Percentiles rank a stretch among this genome's conserved stretches.
Conservation (phyloP, 2,888 invertebrate genomes). For the Pollenia griseotomentosa region DNA sequence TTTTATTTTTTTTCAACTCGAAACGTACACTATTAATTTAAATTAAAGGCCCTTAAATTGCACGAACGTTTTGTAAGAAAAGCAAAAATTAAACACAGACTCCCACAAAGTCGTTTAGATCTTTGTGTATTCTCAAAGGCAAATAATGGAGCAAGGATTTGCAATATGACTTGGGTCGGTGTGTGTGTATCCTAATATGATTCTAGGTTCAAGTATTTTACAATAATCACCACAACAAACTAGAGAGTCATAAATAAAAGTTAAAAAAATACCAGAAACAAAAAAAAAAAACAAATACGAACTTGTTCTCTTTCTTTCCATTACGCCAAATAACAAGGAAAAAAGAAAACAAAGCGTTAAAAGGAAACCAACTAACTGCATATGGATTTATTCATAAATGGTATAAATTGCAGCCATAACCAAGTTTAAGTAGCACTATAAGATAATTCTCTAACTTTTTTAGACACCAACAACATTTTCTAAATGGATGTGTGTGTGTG, state of each 20-base stretch:
- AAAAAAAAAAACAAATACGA: slow-evolving; percentile 4
- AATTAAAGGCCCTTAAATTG: not conserved
- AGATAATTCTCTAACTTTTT: slow-evolving; percentile 28
- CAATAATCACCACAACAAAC: slow-evolving; percentile 64
- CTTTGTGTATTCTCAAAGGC: too few relatives aligned
- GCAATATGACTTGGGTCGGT: not conserved
- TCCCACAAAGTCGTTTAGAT: too few relatives aligned
- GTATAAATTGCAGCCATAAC: slow-evolving; percentile 61
- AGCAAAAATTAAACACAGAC: too few relatives aligned
- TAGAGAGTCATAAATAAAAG: slow-evolving; percentile 63
- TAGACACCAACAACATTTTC: not conserved
- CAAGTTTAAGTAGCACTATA: slow-evolving; percentile 54
- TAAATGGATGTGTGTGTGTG: not conserved
- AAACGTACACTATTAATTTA: not conserved
- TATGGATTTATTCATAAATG: slow-evolving; percentile 62
- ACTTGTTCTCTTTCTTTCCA: slow-evolving; percentile 11
- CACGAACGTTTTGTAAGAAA: too few relatives aligned
- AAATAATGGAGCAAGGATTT: too few relatives aligned
- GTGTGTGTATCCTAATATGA: not conserved
- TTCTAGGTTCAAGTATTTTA: slow-evolving; percentile 29
- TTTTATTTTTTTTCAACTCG: not conserved
- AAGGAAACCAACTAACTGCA: slow-evolving; percentile 46
- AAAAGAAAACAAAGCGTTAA: slow-evolving; percentile 13
- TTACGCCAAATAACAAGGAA: slow-evolving; percentile 23
- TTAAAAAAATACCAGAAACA: slow-evolving; percentile 46